A percentile compares a stretch with the other conserved stretches of the same genome.
Evolutionary conservation across 1,140 invertebrate species (phyloP).

Genomic region (Lethocerus indicus): DNA sequence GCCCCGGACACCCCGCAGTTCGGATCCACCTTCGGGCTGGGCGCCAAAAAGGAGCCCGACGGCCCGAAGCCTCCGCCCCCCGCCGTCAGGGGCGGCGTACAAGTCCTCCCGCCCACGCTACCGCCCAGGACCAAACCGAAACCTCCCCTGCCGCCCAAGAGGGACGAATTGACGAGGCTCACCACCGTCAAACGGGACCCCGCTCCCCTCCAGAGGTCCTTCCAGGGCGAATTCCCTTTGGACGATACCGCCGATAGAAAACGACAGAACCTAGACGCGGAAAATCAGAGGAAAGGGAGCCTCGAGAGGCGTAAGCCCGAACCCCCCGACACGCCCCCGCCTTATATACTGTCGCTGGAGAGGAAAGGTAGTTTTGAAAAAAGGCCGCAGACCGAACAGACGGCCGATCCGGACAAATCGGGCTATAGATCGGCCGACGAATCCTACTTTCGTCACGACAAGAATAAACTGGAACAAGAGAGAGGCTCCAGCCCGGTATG

Average conservation of each 20-base stretch:
- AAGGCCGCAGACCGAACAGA: too few relatives aligned
- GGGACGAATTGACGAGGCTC: slow-evolving; percentile 17
- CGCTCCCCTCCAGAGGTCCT: background rate
- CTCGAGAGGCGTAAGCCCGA: too few relatives aligned
- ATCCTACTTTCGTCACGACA: too few relatives aligned
- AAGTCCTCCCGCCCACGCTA: slow-evolving; percentile 16
- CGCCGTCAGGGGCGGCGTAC: slow-evolving; percentile 15
- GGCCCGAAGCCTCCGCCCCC: slow-evolving; percentile 8
- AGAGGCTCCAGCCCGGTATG: too few relatives aligned
- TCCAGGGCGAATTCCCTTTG: too few relatives aligned
- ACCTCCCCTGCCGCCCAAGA: slow-evolving; percentile 18
- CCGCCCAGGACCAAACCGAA: slow-evolving; percentile 17
- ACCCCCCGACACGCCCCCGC: background rate
- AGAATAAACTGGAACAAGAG: too few relatives aligned
- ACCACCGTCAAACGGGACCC: slow-evolving; percentile 17
- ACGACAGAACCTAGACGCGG: background rate
- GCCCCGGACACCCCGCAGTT: slow-evolving; percentile 13
- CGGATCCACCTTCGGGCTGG: slow-evolving; percentile 5
- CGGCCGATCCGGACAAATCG: too few relatives aligned
- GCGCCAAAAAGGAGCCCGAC: slow-evolving; percentile 6
- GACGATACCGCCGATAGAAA: background rate
- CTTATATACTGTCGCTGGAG: background rate
- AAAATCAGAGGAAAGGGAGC: too few relatives aligned
- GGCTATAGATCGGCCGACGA: too few relatives aligned
- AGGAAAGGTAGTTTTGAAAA: slow-evolving; percentile 3